phyloP scores from a whole-genome alignment of 2,113 vertebrate species.

The Colaptes auratus region DNA sequence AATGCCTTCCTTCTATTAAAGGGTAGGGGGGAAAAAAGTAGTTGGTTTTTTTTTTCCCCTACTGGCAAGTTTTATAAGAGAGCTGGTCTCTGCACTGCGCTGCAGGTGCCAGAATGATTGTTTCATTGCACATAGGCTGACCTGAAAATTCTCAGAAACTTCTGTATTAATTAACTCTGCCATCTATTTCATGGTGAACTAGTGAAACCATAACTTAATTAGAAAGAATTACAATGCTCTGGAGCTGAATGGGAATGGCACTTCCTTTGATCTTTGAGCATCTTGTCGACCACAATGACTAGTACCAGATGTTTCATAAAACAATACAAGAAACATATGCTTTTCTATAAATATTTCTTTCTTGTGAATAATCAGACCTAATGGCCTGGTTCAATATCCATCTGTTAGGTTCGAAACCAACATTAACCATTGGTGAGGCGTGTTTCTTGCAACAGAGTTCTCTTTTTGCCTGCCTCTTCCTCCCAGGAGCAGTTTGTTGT shows the following conservation, averaged over 20 bases:
- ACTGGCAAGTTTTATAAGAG: not conserved
- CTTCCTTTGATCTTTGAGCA: slow-evolving; percentile 8
- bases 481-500: not conserved
- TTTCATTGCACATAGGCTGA: not conserved
- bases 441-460: not conserved
- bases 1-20: not conserved
- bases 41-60: not conserved
- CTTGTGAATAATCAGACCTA: not conserved
- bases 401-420: not conserved
- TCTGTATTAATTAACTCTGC: not conserved
- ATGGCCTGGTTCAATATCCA: not conserved
- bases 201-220: slow-evolving; percentile 46
- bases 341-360: not conserved
- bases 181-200: not conserved
- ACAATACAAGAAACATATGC: not conserved
- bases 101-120: not conserved
- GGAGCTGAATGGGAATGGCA: slow-evolving; percentile 1
- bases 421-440: not conserved
- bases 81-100: not conserved
- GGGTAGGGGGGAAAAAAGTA: not conserved
- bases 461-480: not conserved
- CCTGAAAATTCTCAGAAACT: not conserved
- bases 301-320: slow-evolving; percentile 17
- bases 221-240: slow-evolving; percentile 1
- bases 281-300: slow-evolving; percentile 7